phyloP scores from a whole-genome alignment of 2,888 invertebrate species.

The Gnatocerus cornutus region DNA sequence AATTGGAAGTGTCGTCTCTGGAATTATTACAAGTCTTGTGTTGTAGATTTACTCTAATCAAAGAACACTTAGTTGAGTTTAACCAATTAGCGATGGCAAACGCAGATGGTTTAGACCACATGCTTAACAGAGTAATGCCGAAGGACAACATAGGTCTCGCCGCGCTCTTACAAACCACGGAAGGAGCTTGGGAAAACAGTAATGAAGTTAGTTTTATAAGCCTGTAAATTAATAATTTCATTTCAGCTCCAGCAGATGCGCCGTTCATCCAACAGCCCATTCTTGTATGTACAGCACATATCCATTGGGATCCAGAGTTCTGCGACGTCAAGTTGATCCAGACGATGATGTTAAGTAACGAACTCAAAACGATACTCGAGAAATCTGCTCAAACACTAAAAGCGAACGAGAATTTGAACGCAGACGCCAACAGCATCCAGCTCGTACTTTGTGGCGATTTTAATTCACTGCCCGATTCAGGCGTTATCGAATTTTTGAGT shows the following conservation, averaged over 20 bases:
- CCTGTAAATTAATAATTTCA: background rate
- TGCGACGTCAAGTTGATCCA: slow-evolving; percentile 99
- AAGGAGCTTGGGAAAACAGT: slow-evolving; percentile 94
- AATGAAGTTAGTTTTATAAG: slow-evolving; percentile 60
- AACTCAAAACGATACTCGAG: slow-evolving; percentile 90
- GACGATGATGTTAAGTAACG: slow-evolving; percentile 98
- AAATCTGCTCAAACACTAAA: slow-evolving; percentile 88
- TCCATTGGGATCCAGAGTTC: slow-evolving; percentile 99
- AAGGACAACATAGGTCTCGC: slow-evolving; percentile 99
- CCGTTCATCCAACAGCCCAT: slow-evolving; percentile 88
- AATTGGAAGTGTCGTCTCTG: background rate
- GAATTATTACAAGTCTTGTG: background rate
- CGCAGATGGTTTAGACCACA: slow-evolving; percentile 97
- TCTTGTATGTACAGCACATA: slow-evolving; percentile 97
- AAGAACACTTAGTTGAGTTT: slow-evolving; percentile 98
- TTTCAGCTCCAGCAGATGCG: slow-evolving; percentile 78
- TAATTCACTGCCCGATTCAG: slow-evolving; percentile 98
- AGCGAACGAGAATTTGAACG: slow-evolving; percentile 78
- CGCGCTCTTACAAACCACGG: slow-evolving; percentile 95
- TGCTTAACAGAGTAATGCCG: slow-evolving; percentile 99
- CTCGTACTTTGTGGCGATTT: slow-evolving; percentile 97
- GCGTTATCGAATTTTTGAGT: slow-evolving; percentile 96
- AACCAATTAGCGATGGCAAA: slow-evolving; percentile 99
- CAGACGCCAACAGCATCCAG: slow-evolving; percentile 88
- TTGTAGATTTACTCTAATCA: slow-evolving; percentile 91